Percentiles rank a stretch among this genome's conserved stretches.
Evolutionary conservation across 2,113 vertebrate genomes (phyloP).

Genomic region (Cryptomyrus ogoouensis): DNA sequence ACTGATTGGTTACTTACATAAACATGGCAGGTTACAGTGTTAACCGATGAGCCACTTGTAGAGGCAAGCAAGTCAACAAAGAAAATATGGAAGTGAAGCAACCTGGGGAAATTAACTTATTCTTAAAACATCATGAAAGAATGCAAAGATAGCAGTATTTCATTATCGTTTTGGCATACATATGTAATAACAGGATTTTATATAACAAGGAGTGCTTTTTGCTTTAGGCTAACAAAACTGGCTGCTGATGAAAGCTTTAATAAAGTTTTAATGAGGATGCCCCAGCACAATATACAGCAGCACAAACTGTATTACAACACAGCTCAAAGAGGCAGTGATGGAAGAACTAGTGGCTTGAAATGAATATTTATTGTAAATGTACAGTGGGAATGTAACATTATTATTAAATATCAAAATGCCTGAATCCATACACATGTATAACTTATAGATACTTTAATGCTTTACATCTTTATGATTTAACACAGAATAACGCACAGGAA

Average conservation of each 20-base stretch:
- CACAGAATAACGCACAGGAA: background rate
- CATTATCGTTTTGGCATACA: background rate
- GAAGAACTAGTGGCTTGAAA: background rate
- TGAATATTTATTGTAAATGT: background rate
- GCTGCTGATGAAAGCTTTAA: background rate
- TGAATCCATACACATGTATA: background rate
- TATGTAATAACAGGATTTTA: background rate
- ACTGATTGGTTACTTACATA: background rate
- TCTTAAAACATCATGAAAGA: background rate
- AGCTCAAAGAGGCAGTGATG: background rate
- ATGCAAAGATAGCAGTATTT: background rate
- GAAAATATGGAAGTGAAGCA: background rate
- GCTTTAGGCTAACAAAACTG: background rate
- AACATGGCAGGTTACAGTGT: background rate
- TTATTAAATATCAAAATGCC: background rate
- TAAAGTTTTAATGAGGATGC: background rate
- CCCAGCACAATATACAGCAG: background rate
- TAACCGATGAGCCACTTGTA: background rate
- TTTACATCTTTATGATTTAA: conserved; percentile 1
- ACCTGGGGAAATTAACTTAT: background rate
- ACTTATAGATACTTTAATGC: background rate
- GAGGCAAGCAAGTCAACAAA: background rate
- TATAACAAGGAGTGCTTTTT: background rate
- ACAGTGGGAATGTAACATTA: background rate
- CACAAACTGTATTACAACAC: background rate